Evolutionary conservation across 1,140 invertebrate genomes (phyloP), one percentile per base, ranked within the genome.

Genomic region (Eriocheir sinensis): DNA sequence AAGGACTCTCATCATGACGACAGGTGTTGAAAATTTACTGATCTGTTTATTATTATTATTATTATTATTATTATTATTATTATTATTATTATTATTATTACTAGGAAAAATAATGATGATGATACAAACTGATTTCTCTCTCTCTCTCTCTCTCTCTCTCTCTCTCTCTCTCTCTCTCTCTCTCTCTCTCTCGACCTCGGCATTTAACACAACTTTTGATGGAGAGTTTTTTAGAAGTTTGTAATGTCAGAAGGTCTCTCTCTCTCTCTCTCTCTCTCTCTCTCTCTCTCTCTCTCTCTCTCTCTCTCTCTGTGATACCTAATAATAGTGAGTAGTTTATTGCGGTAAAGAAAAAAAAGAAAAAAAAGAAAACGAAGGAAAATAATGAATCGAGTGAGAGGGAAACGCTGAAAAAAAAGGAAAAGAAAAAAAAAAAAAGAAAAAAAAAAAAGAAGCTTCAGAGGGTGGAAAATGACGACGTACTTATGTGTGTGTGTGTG

Each of bases 21-120:
- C 17, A n/a, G n/a, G n/a, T n/a, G n/a, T n/a, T n/a, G 4, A 15
- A 48, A 48, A 48, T 4, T 4, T 48, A 48, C 15, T n/a, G 1
- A 72, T 1, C 21, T 72, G 17, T 4, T n/a, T 21, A n/a, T 72
- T n/a, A 72, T n/a, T 72, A 72, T n/a, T 72, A 72, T n/a, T 72
- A 72, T n/a, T 72, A 72, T n/a, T 72, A 72, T n/a, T 72, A 72
- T n/a, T 72, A 72, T n/a, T 72, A 72, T n/a, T 72, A 72, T 72
- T 72, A 72, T n/a, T 72, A 72, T 1, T n/a, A 72, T n/a, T 72
- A 72, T n/a, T 72, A 72, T n/a, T 72, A 72, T n/a, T n/a, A n/a
- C n/a, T n/a, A n/a, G n/a, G n/a, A n/a, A n/a, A n/a, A n/a, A n/a
- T n/a, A n/a, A n/a, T n/a, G n/a, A 72, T n/a, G 4, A 72, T 8